Base-by-base conservation (phyloP, 2,888 invertebrate genomes). In the Acronicta psi region DNA sequence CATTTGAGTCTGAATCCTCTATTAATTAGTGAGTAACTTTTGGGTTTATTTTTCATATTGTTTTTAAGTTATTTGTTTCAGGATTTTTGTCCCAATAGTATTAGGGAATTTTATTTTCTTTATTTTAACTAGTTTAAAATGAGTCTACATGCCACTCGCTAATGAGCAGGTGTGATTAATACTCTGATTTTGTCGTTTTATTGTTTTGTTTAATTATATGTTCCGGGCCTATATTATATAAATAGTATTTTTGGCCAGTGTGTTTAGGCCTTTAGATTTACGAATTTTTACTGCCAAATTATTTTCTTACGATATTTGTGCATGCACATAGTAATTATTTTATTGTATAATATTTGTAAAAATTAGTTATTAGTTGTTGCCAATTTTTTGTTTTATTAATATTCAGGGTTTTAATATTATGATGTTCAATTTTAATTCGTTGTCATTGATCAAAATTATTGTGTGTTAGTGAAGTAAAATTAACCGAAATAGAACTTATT, bases 241-340 rank as follows among this genome's bases (percentile, higher is more conserved):
- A 91, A 87, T 93, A 94, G 91, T 93, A 91, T 93, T 93, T 75
- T 92, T 90, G 93, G 93, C 92, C 93, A 89, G 88, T 90, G 87
- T 90, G 90, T 90, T 89, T 89, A 88, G 93, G 93, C 93, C 93
- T 92, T 91, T 93, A 93, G 91, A 89, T 81, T 90, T 93, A 94
- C 92, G 93, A 93, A 93, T 93, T 92, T 76, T 94, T 94, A 94
- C 94, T 94, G 94, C 94, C 94, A 94, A 94, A 93, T 94, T 94
- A 92, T 93, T 93, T 94, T 93, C 92, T 90, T 93, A 93, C 92
- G 85, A 91, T 92, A 92, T 92, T 93, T 93, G 93, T 92, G 93
- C 92, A 91, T 93, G 92, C 92, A 93, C 92, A 92, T 92, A 88
- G 91, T 92, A 92, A 93, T 93, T 93, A 93, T 93, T 93, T 92